Conservation (phyloP, 2,888 invertebrate species). For the Trisateles emortualis region DNA sequence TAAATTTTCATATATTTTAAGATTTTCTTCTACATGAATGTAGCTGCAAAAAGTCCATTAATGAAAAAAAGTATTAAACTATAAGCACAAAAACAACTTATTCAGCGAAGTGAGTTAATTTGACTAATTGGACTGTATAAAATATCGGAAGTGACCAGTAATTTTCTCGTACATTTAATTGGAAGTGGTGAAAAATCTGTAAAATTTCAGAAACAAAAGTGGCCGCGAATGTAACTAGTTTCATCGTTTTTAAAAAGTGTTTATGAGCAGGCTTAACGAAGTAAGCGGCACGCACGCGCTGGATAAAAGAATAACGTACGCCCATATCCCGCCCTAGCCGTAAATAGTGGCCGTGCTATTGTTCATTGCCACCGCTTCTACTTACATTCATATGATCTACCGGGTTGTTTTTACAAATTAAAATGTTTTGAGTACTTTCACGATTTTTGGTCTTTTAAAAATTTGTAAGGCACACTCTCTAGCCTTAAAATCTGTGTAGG, state of each 20-base stretch:
- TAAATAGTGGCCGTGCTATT: conserved; percentile 35
- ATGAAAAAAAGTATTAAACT: conserved; percentile 22
- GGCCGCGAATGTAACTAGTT: conserved; percentile 45
- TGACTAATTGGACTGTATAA: conserved; percentile 43
- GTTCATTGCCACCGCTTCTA: conserved; percentile 23
- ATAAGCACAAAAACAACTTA: conserved; percentile 30
- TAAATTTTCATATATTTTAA: no score
- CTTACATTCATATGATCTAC: conserved; percentile 23
- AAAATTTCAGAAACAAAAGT: conserved; percentile 39
- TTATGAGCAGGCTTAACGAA: conserved; percentile 55
- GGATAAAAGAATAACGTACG: conserved; percentile 52
- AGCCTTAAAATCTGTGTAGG: no score
- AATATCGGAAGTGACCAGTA: conserved; percentile 44
- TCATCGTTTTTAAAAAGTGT: conserved; percentile 56
- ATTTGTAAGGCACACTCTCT: neutral
- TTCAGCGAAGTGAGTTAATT: conserved; percentile 35
- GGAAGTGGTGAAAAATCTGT: conserved; percentile 23
- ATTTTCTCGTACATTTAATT: conserved; percentile 42
- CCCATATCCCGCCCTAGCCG: conserved; percentile 48
- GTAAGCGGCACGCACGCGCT: conserved; percentile 60
- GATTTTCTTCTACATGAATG: no score
- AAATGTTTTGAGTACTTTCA: neutral
- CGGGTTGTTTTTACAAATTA: neutral
- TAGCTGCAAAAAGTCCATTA: neutral
- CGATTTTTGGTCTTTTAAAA: conserved; percentile 1